Evolutionary conservation across 2,797 vertebrate species (phyloP), one percentile per base, ranked within the genome.

Genomic region (Pagetopsis macropterus): DNA sequence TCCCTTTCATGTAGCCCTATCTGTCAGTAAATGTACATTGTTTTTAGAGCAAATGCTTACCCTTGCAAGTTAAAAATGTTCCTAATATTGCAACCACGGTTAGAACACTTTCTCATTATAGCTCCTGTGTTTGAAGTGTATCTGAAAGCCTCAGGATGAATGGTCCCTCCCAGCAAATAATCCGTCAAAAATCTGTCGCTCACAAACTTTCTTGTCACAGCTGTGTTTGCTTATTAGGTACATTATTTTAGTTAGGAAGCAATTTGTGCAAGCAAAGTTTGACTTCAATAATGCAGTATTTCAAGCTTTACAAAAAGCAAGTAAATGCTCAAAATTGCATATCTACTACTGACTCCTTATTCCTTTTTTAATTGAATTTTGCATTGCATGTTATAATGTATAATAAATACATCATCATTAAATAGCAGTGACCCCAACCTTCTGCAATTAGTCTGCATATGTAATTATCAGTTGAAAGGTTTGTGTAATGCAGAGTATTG

Each of bases 61-160:
- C 27, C 12, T 46, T 2, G 21, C 3, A 8, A n/a, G 50, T 13
- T 41, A 11, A 62, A 16, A 9, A 57, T 17, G 13, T 50, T 63
- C 49, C 15, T 13, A 55, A 59, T 9, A 49, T 19, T 43, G 46
- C 57, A 55, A 40, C 15, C 49, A 49, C 3, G 13, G 66, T 1
- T 19, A 9, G 8, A 51, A 41, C 31, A 46, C 23, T 16, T 48
- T 21, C 44, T 8, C 11, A 49, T 59, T 23, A 56, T 45, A 55
- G 5, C 10, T 21, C 45, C 27, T 54, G 33, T 70, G 31, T 63
- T 60, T 65, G 21, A 63, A 37, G 37, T 23, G 10, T 21, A 31
- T 46, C 51, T 46, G 31, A 27, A 55, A 72, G 19, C 60, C 60
- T 21, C 48, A 3, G 19, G 46, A 73, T 68, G 60, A 17, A 40